A percentile compares a stretch with the other conserved stretches of the same genome.
Evolutionary conservation across 64 coral and sea anemone genomes (phyloP).

Genomic region (Stylophora pistillata): DNA sequence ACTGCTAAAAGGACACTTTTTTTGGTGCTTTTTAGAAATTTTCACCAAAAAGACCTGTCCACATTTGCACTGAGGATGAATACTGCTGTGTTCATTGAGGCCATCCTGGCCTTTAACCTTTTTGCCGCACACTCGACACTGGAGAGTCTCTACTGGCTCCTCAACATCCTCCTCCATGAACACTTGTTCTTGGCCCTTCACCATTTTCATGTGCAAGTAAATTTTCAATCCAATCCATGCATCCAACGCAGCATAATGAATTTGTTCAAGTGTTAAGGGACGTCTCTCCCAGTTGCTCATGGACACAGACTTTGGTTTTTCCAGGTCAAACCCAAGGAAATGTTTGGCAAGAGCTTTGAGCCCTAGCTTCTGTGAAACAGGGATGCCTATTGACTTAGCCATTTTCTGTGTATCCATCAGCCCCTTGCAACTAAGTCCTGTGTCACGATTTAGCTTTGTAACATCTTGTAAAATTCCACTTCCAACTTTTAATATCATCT

Average conservation of each 20-base stretch:
- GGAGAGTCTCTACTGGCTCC: not conserved
- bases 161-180: not conserved
- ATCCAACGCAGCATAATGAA: constrained; percentile 93
- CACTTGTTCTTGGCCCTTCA: not conserved
- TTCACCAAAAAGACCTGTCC: constrained; percentile 36
- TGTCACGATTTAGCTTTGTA: constrained; percentile 69
- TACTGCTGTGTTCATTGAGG: constrained; percentile 34
- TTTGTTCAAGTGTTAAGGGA: constrained; percentile 69
- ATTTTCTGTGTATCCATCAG: constrained; percentile 68
- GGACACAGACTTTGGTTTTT: constrained; percentile 63
- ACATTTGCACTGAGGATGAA: constrained; percentile 65
- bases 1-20: not conserved
- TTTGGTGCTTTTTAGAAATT: constrained; percentile 58
- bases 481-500: constrained; percentile 81
- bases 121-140: constrained; percentile 60
- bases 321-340: constrained; percentile 72
- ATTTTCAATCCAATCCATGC: constrained; percentile 90
- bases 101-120: constrained; percentile 30
- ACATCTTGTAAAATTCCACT: constrained; percentile 90
- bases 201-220: constrained; percentile 55
- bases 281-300: constrained; percentile 90
- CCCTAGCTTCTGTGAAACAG: constrained; percentile 33
- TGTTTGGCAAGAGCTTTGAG: constrained; percentile 71
- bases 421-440: constrained; percentile 65
- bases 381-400: constrained; percentile 37